Base-by-base conservation (phyloP, 35 echinoderm and acorn worm species). In the Holothuria glaberrima region DNA sequence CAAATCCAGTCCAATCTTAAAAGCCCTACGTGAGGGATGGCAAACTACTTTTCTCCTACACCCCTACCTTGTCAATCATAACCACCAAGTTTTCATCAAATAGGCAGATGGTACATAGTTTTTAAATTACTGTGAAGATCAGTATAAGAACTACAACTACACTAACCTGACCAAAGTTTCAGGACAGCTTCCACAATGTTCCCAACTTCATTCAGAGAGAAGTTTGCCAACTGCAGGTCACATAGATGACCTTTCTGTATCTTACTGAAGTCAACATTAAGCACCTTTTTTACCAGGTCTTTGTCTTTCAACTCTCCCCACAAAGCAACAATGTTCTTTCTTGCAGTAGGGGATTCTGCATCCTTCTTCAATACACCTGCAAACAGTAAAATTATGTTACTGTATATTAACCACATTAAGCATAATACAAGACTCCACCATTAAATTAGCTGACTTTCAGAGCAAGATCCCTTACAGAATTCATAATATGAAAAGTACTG, bases 171-270 rank as follows among this genome's bases (percentile, higher is more conserved):
- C 71, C 71, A 75, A 18, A 34, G 21, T 41, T 75, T 75, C 34
- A 38, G 12, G 21, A 75, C 71, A 41, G 71, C 71, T 75, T 75
- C 71, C 34, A 75, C 71, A 12, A 75, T 22, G 33, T 75, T 75
- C 17, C 29, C 28, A 14, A 13, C 44, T 22, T 75, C 71, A 31
- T 22, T 75, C 10, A 24, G 29, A 3, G 71, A 31, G 19, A 75
- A 75, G 21, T 2, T 10, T 31, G 31, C 36, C 28, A 75, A 38
- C 24, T 31, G 7, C 30, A 75, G 22, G 22, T 41, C 71, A 34
- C 34, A n/a, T 25, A 41, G 18, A 18, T 21, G 44, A 75, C 71
- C 24, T 41, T 31, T 22, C 22, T 38, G 21, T 19, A 75, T 1
- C 14, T 75, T 38, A n/a, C 44, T 75, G 71, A 6, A 75, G 13